Evolutionary conservation across 2,888 invertebrate species (phyloP).

Genomic region (Eucriotettix oculatus): DNA sequence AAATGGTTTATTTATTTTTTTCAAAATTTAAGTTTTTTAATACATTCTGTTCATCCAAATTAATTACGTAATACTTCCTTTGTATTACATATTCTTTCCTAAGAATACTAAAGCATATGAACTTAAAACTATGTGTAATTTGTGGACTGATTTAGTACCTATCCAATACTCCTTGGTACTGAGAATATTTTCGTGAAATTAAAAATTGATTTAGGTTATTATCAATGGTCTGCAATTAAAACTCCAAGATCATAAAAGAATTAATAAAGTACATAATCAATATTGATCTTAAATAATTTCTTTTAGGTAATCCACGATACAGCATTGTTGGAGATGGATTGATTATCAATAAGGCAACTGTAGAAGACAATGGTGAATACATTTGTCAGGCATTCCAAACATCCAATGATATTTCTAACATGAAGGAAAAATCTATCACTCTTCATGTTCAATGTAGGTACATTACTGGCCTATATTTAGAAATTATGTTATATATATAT

Average conservation of each 20-base stretch:
- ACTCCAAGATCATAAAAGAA: constrained; percentile 5
- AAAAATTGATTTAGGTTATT: too few species aligned
- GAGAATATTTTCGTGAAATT: too few species aligned
- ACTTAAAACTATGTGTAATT: too few species aligned
- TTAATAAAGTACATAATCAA: neutral
- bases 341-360: constrained; percentile 34
- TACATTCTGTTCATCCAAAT: too few species aligned
- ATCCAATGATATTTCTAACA: constrained; percentile 30
- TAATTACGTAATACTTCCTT: too few species aligned
- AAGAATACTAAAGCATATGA: too few species aligned
- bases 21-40: too few species aligned
- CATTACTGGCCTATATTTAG: constrained; percentile 10
- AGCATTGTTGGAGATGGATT: constrained; percentile 35
- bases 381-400: constrained; percentile 38
- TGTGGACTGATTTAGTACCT: too few species aligned
- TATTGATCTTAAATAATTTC: neutral
- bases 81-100: too few species aligned
- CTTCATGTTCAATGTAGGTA: constrained; percentile 43
- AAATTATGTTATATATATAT: too few species aligned
- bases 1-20: constrained; percentile 18
- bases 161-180: too few species aligned
- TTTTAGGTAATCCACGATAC: constrained; percentile 24
- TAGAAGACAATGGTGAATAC: constrained; percentile 37
- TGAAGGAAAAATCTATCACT: constrained; percentile 35
- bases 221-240: too few species aligned